Evolutionary conservation across 1,140 invertebrate species (phyloP), one percentile per base, ranked within the genome.

Genomic region (Pectinophora gossypiella): DNA sequence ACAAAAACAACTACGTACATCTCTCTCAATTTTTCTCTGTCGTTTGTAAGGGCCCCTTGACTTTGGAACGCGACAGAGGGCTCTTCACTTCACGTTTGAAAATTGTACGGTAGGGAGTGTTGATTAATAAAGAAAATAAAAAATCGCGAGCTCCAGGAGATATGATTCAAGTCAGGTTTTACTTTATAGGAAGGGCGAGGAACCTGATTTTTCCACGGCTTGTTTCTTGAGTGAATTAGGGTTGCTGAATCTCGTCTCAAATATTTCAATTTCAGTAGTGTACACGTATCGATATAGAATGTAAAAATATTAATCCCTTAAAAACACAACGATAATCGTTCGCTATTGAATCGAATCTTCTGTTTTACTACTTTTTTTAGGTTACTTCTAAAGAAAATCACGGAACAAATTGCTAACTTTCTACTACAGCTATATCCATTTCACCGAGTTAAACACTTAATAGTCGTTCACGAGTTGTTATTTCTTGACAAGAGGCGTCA

Each of bases 91-190:
- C 55, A 60, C 63, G n/a, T 65, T 56, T 59, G 47, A 53, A 73
- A 77, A 76, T 74, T 65, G 68, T 60, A 63, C 62, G 49, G 47
- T 42, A 72, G 77, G 77, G 72, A 64, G 68, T 60, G 58, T 66
- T 75, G 75, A 82, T 79, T 80, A 80, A 82, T 79, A 81, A 72
- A 75, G 65, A 72, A 76, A 78, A 81, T 68, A 78, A 72, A 76
- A 76, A 74, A 59, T 64, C 54, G 38, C n/a, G 2, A 54, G 57
- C 60, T 49, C 38, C 16, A 36, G 50, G 59, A 52, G 47, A 49
- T 64, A 60, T 74, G 65, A 80, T 77, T 74, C 27, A 32, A 32
- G 27, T 32, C 27, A 32, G 27, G 27, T 32, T 32, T 32, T 32
- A 12, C 27, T 32, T 32, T 32, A 32, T n/a, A n/a, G 9, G 27